Base-by-base conservation (phyloP, 2,113 vertebrate genomes). In the Puma concolor region DNA sequence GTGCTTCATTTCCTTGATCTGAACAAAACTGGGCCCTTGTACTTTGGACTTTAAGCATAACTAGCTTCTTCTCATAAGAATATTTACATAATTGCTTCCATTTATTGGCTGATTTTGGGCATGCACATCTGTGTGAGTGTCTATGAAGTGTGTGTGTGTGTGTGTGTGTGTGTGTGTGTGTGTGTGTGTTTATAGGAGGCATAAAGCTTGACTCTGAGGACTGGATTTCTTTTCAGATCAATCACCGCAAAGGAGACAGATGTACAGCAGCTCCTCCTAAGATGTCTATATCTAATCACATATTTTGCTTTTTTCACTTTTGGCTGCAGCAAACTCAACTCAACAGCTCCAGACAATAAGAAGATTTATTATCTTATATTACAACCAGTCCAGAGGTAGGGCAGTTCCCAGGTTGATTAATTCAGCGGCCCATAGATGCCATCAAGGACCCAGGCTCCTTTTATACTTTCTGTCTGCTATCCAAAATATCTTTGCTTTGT, bases 1-100 rank as follows among this genome's bases (percentile, higher is more conserved):
- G 88, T 91, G 95, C 94, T 88, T 89, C 29, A 95, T 96, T 96
- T 98, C 80, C 36, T 69, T 64, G 81, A 88, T 96, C 90, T 85
- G 77, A 98, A 94, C 88, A 96, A 96, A 97, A 91, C 71, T 29
- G 31, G 57, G 64, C 44, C 33, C 67, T 96, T 93, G 77, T 90
- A 31, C 17, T 94, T 79, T 52, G 76, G 74, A 41, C 50, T 96
- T 97, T 36, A 94, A 92, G 48, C 63, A n/a, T 87, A 84, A 63
- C 36, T 72, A 92, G 54, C 57, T 66, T 97, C 88, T 95, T 48
- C 82, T 92, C 36, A 0, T 72, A 98, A 95, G 88, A 81, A 94
- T 96, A 67, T 36, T 82, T 89, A 57, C 21, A 0, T 79, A 95
- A 93, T 71, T 48, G 4, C 77, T 98, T 96, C 71, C 38, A 80